Conservation (phyloP, 2,113 vertebrate species). For the Chloebia gouldiae region DNA sequence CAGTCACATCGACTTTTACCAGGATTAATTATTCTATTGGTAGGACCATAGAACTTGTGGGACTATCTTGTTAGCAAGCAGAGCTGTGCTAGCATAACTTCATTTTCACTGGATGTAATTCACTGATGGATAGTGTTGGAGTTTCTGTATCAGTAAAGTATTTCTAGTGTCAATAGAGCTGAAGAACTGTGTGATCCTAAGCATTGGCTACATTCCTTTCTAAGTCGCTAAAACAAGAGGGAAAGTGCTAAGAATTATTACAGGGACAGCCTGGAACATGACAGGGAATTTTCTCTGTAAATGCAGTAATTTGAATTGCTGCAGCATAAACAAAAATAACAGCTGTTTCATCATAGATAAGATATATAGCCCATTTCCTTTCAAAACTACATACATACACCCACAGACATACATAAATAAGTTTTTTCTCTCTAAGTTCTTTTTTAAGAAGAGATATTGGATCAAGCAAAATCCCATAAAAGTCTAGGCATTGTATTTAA, state of each 20-base stretch:
- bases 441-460: not conserved
- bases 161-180: not conserved
- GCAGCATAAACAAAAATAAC: not conserved
- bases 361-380: not conserved
- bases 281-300: not conserved
- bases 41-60: not conserved
- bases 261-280: not conserved
- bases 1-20: not conserved
- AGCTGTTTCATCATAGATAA: not conserved
- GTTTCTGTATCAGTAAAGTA: not conserved
- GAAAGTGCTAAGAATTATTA: not conserved
- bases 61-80: not conserved
- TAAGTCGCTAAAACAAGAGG: not conserved
- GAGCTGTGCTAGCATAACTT: not conserved
- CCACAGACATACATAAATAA: not conserved
- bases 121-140: not conserved
- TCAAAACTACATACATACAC: not conserved
- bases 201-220: not conserved
- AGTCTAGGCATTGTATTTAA: not conserved
- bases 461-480: not conserved
- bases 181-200: fast-evolving
- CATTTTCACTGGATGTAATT: not conserved
- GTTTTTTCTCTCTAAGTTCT: not conserved
- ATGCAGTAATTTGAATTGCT: not conserved
- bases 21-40: not conserved